Evolutionary conservation across 2,888 invertebrate genomes (phyloP), one percentile per base, ranked within the genome.

Genomic region (Spicauda simplicius): DNA sequence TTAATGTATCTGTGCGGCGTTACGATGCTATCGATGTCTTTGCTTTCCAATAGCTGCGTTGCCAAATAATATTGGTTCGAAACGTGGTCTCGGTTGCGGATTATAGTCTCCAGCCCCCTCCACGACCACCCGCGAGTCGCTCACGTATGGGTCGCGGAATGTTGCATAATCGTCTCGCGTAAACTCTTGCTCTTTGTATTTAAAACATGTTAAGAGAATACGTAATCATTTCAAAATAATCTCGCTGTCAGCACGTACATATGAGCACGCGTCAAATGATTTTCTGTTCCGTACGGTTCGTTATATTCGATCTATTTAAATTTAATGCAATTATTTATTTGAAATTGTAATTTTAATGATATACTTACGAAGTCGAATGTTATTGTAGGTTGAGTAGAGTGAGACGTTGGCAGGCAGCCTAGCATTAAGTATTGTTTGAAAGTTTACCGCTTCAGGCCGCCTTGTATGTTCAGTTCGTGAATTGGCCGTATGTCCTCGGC

Each of bases 401-500:
- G 5, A 5, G 25, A 19, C 50, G 30, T 59, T 59, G 65, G 65
- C 58, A 60, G 52, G 48, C 60, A 16, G 18, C 30, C 52, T 20
- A 18, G 53, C 16, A 33, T 16, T 53, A 41, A 54, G 60, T 69
- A 58, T 56, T 52, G 71, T 71, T 75, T 70, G 74, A 72, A 75
- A 76, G 80, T 80, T 33, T 75, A 84, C 79, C 80, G 81, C 83
- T 82, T 82, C 82, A 80, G 85, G 79, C 81, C 68, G 71, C 71
- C 75, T 74, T 71, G 71, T 67, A 80, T 80, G 83, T 83, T 84
- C 81, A 80, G 84, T 87, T 86, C 83, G 84, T 87, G 90, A 89
- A 91, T 91, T 88, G 87, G 85, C 82, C 82, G 83, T 78, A 79
- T 85, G 91, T 88, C 91, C 91, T 90, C 91, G 91, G 87, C 92